Base-by-base conservation (phyloP, 2,888 invertebrate genomes). In the Sicus ferrugineus region DNA sequence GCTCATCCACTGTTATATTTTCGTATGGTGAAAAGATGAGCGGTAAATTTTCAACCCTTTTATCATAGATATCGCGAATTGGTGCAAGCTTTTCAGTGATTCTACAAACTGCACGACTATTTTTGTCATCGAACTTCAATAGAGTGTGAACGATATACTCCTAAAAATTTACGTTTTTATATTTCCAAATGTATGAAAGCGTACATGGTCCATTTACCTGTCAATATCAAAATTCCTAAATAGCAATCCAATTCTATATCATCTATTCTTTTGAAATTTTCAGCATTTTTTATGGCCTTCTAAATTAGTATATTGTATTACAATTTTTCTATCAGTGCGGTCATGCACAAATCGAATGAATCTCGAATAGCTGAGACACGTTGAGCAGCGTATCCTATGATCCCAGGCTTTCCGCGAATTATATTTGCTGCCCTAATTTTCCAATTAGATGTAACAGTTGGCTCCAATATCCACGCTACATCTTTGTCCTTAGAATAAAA, bases 321-420 rank as follows among this genome's bases (percentile, higher is more conserved):
- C n/a, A 23, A 62, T 62, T 61, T 62, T 58, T 58, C 30, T 58
- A 58, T 66, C 56, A 56, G 42, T 28, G 23, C 56, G 54, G 59
- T 62, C 23, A 62, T 42, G 42, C 46, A 62, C 23, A 58, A 58
- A 28, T 58, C 31, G 34, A 28, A 58, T 58, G 31, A 31, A 58
- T 58, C 66, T 66, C 56, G 34, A 34, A 66, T 66, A 56, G 34
- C 46, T 28, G 46, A 56, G 48, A 67, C 46, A 26, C 59, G 59
- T 48, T 67, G 59, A 67, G 54, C 26, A 67, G 58, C 67, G 48
- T 59, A 75, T 77, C 76, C 75, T 79, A 79, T 80, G 77, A 79
- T 67, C 46, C 48, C 59, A 59, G 38, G 14, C 46, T 26, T 11
- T 5, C 46, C 9, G 26, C 46, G 48, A 9, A 46, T 34, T 59